A percentile compares a stretch with the other conserved stretches of the same genome.
phyloP scores from a whole-genome alignment of 2,888 invertebrate genomes.

The Aproaerema taeniolella region DNA sequence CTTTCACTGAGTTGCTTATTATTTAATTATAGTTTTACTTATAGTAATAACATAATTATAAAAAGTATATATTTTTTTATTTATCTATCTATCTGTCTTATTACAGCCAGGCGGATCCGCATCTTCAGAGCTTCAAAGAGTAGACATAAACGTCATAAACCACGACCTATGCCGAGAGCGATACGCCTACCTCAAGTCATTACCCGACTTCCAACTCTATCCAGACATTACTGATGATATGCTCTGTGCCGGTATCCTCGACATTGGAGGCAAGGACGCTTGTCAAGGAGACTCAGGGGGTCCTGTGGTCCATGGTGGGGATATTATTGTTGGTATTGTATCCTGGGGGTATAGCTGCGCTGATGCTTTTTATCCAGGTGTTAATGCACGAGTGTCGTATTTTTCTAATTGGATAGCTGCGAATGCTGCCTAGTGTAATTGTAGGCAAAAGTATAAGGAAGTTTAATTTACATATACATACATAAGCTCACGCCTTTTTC shows the following conservation, averaged over 20 bases:
- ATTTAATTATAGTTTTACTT: too few species aligned
- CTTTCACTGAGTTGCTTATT: too few species aligned
- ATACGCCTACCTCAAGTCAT: constrained; percentile 30
- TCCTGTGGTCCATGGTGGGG: constrained; percentile 50
- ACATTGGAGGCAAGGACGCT: constrained; percentile 42
- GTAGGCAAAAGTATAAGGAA: too few species aligned
- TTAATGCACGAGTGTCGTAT: constrained; percentile 58
- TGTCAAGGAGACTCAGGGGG: constrained; percentile 75
- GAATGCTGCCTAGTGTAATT: background rate
- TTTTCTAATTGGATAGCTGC: constrained; percentile 44
- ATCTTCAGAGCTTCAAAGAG: constrained; percentile 27
- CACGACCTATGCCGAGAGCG: constrained; percentile 33
- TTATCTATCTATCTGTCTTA: too few species aligned
- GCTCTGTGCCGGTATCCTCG: constrained; percentile 43
- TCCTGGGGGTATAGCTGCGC: constrained; percentile 71
- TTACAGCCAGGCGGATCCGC: constrained; percentile 19
- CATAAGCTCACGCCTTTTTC: too few species aligned
- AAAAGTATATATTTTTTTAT: too few species aligned
- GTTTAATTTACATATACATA: too few species aligned
- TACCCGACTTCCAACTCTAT: constrained; percentile 24
- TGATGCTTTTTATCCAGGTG: constrained; percentile 60
- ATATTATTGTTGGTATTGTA: constrained; percentile 57
- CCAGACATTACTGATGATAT: constrained; percentile 37
- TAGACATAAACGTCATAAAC: constrained; percentile 35
- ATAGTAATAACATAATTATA: too few species aligned